Base-by-base conservation (phyloP, 2,797 vertebrate species). In the Sebastiscus albofasciatus region DNA sequence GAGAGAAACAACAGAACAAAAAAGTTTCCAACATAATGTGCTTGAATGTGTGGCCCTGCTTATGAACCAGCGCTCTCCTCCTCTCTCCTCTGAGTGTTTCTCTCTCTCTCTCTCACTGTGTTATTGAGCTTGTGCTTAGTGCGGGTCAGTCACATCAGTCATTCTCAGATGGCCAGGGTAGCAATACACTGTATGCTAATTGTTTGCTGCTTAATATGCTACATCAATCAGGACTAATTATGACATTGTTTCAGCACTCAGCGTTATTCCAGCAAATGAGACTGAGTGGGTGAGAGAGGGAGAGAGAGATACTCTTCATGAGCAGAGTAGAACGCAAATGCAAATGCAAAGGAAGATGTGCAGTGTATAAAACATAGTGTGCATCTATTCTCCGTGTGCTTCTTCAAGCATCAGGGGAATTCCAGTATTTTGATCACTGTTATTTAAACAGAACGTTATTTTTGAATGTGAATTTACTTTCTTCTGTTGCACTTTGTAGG, bases 151-250 rank as follows among this genome's bases (percentile, higher is more conserved):
- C 82, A 87, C 89, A 94, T 92, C 86, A 85, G 70, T 93, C 91
- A 92, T 88, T 91, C 82, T 92, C 86, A 82, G 76, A 91, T 70
- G 76, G 81, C 89, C 89, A 87, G 93, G 93, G 91, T 87, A 90
- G 92, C 92, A 88, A 90, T 92, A 90, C 89, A 93, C 92, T 94
- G 90, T 95, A 91, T 92, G 95, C 93, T 96, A 96, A 95, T 95
- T 96, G 95, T 97, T 95, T 95, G 93, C 95, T 95, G 92, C 94
- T 94, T 96, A 97, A 95, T 95, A 95, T 93, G 90, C 95, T 94
- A 94, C 97, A 97, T 98, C 97, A 97, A 97, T 98, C 96, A 97
- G 94, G 94, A 88, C 94, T 98, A 97, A 98, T 98, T 97, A 97
- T 82, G 89, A 94, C 93, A 93, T 93, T 89, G 94, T 94, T 95